These are phyloP conservation scores for Periophthalmus modestus DNA, from an alignment of 2,113 vertebrate genomes.

Conservation along the genomic window DNA sequence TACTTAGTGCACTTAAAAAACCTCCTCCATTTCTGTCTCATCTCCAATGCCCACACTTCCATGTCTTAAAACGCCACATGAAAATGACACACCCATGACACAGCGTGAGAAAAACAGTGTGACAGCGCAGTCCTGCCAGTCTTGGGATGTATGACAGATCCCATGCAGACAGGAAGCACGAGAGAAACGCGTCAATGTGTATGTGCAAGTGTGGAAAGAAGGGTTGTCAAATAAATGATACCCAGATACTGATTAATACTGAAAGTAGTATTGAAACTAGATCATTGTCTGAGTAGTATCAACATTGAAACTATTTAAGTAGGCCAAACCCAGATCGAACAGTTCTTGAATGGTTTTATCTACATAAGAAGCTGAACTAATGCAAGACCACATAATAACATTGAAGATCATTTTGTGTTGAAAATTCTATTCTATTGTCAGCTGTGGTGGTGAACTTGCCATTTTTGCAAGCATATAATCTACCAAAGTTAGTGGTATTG, in stretches of 20 bases:
- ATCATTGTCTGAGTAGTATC: too few relatives aligned
- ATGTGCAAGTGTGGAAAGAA: background rate
- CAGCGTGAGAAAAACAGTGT: conserved; percentile 44
- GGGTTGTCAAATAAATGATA: background rate
- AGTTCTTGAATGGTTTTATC: too few relatives aligned
- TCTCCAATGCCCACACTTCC: background rate
- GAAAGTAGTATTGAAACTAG: too few relatives aligned
- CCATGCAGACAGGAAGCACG: conserved; percentile 21
- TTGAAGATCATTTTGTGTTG: too few relatives aligned
- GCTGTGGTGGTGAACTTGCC: too few relatives aligned
- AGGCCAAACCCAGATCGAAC: too few relatives aligned
- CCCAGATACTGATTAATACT: background rate
- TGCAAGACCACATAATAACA: too few relatives aligned
- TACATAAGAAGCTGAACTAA: too few relatives aligned
- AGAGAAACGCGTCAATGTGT: conserved; percentile 5
- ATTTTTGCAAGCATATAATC: too few relatives aligned
- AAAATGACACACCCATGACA: conserved; percentile 23
- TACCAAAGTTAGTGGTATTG: too few relatives aligned
- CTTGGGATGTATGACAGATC: conserved; percentile 15
- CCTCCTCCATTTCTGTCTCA: conserved; percentile 5
- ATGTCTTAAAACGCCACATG: conserved; percentile 2
- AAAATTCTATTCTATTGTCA: too few relatives aligned
- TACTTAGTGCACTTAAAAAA: background rate
- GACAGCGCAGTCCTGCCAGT: conserved; percentile 50
- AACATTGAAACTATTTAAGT: too few relatives aligned